Percentiles rank a stretch among this genome's conserved stretches.
phyloP scores from a whole-genome alignment of 2,797 vertebrate species.

The Distichodus sexfasciatus region DNA sequence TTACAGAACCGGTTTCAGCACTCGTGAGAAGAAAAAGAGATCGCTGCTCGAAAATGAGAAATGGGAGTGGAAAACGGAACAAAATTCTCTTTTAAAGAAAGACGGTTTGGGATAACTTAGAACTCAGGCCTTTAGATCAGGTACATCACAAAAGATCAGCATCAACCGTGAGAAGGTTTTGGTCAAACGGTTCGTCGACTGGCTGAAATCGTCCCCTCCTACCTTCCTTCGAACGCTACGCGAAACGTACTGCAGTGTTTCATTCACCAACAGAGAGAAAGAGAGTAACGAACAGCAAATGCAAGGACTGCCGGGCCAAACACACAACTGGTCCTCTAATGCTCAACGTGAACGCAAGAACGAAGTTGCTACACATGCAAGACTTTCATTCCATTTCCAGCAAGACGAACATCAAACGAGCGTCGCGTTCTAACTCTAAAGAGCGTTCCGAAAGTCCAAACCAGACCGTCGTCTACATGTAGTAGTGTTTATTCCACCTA shows the following conservation, averaged over 20 bases:
- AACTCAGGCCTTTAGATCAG: background rate
- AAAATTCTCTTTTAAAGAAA: too few relatives aligned
- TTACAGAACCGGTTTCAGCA: slow-evolving; percentile 20
- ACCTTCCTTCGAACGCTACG: background rate
- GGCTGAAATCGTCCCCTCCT: background rate
- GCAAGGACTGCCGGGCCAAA: slow-evolving; percentile 24
- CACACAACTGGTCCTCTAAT: slow-evolving; percentile 19
- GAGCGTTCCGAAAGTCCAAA: too few relatives aligned
- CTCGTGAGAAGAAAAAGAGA: too few relatives aligned
- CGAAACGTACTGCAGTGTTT: slow-evolving; percentile 25
- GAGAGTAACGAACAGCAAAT: background rate
- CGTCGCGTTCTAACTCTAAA: background rate
- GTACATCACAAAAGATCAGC: background rate
- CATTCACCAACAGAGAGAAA: background rate
- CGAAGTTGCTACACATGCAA: slow-evolving; percentile 36
- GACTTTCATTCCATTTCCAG: too few relatives aligned
- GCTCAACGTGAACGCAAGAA: slow-evolving; percentile 19
- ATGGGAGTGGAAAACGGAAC: too few relatives aligned
- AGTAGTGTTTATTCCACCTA: background rate
- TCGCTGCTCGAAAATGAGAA: too few relatives aligned
- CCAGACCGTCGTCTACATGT: too few relatives aligned
- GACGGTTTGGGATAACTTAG: too few relatives aligned
- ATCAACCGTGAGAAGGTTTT: too few relatives aligned
- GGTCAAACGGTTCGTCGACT: background rate
- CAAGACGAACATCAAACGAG: background rate